These are phyloP conservation scores for Catharus bicknelli DNA, from an alignment of 2,113 vertebrate genomes.

Conservation along the genomic window DNA sequence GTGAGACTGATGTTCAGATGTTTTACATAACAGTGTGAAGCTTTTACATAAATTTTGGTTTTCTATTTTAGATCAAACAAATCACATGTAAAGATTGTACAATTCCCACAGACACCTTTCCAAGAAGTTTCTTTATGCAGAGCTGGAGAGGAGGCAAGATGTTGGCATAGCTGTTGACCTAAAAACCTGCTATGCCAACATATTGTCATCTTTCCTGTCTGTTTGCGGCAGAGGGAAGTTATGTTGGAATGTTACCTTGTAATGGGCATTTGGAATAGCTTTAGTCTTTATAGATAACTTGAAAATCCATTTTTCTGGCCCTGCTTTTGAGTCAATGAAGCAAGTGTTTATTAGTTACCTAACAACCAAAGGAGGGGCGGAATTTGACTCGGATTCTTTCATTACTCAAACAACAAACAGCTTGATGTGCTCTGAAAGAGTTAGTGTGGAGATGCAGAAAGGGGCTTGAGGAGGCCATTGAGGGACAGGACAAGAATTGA, in stretches of 20 bases:
- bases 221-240: slow-evolving; percentile 44
- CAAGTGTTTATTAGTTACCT: background rate
- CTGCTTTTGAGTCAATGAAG: background rate
- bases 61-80: background rate
- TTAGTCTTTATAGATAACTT: background rate
- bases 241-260: background rate
- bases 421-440: background rate
- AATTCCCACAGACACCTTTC: background rate
- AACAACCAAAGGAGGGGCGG: background rate
- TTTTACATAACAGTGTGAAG: background rate
- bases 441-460: background rate
- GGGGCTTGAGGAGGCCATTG: accelerated
- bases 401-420: accelerated
- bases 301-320: background rate
- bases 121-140: slow-evolving; percentile 41
- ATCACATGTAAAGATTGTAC: background rate
- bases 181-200: slow-evolving; percentile 82
- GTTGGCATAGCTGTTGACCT: slow-evolving; percentile 84
- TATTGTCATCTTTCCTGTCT: slow-evolving; percentile 83
- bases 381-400: background rate
- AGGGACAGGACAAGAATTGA: background rate
- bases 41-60: background rate
- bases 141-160: slow-evolving; percentile 83
- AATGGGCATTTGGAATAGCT: background rate
- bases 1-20: background rate